Conservation (phyloP, 2,113 vertebrate species). For the Orycteropus afer region DNA sequence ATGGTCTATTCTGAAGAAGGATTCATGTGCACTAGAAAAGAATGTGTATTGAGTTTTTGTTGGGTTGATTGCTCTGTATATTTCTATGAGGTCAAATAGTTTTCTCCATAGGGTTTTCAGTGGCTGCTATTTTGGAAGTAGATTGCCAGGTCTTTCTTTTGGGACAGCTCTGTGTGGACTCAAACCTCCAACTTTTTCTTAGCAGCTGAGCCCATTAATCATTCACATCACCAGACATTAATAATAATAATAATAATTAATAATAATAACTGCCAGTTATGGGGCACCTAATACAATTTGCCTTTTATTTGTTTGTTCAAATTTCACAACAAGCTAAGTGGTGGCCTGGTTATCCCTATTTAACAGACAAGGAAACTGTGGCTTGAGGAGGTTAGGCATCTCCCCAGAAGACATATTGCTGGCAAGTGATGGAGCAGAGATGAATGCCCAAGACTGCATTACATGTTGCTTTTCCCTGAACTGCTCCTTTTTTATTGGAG, state of each 20-base stretch:
- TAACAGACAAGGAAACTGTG: neutral
- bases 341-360: neutral
- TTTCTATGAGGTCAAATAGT: too few relatives aligned
- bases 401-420: fast-evolving
- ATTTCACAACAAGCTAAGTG: neutral
- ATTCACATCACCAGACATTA: neutral
- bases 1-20: too few relatives aligned
- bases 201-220: neutral
- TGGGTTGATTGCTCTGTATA: too few relatives aligned
- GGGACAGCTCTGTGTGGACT: neutral
- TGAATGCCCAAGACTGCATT: neutral
- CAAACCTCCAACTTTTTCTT: neutral
- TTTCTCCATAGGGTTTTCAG: neutral
- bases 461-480: neutral
- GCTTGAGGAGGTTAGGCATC: neutral
- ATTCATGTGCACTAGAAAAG: too few relatives aligned
- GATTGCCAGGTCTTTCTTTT: neutral
- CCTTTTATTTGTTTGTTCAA: neutral
- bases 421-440: neutral
- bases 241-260: neutral
- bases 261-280: too few relatives aligned
- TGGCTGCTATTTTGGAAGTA: neutral
- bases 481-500: neutral
- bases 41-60: too few relatives aligned
- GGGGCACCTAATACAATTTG: neutral